Base-by-base conservation (phyloP, 2,113 vertebrate species). In the Gobio gobio region DNA sequence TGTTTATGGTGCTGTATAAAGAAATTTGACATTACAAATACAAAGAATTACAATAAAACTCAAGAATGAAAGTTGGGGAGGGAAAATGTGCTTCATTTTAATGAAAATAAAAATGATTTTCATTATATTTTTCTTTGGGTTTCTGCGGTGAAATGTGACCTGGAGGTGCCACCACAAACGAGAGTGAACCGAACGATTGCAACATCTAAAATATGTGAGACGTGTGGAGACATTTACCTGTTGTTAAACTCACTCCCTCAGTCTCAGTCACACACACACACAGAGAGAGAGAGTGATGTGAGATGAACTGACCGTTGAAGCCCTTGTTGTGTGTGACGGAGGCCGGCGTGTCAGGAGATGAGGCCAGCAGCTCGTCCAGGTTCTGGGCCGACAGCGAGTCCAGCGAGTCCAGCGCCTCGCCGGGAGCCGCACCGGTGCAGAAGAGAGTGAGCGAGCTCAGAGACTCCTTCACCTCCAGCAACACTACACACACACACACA, bases 371-470 rank as follows among this genome's bases (percentile, higher is more conserved):
- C 0, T 86, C 85, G 16, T 97, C 95, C 5, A 98, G 91, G 0
- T 91, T 91, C 1, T 89, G 90, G 10, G 90, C 93, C 0, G 90
- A 92, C 0, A 91, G 82, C 49, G 8, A 70, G 0, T 93, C 87
- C 0, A 91, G 82, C 49, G 8, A 70, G 0, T 93, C 87, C 40
- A 91, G 0, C 0, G 54, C 26, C 0, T 78, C 91, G 0, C 88
- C 86, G 13, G 75, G 84, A 13, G 85, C 78, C 7, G 87, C 87
- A 0, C 96, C 96, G 0, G 86, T 83, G 84, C 94, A 94, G 90
- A 97, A 96, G 51, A 94, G 94, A 54, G 87, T 47, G 89, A 96
- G 91, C 68, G 91, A 91, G 80, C 94, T 89, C 85, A 97, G 83
- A 64, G 93, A 93, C 18, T 73, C 86, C 0, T 85, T 93, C 78